Base-by-base conservation (phyloP, 2,113 vertebrate species). In the Thamnaconus septentrionalis region DNA sequence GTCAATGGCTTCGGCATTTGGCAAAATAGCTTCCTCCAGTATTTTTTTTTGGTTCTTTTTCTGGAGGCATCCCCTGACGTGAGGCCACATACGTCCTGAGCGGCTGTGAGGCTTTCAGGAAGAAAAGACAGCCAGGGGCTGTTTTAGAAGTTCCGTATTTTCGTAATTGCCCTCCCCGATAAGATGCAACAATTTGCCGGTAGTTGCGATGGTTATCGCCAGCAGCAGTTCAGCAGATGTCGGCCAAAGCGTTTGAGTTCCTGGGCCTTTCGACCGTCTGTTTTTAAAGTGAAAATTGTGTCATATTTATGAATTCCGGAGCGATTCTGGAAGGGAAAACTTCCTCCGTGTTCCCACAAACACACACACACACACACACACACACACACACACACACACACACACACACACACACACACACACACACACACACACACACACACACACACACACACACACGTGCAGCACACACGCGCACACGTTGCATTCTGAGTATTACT, bases 21-120 rank as follows among this genome's bases (percentile, higher is more conserved):
- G 81, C 75, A 83, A 91, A 92, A 92, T 90, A 87, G 89, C 83
- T 92, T 91, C 90, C 90, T 91, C 91, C 88, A 92, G 81, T 84
- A 1, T 31, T 31, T 31, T 31, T 31, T 31, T 31, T 31, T 31
- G 1, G 18, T 31, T 31, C 18, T 31, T 31, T 31, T 31, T 31
- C 18, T 31, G 18, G 84, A 82, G 69, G 77, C 79, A 78, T 85
- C 76, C 67, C 79, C 69, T 76, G 79, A 82, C 84, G 76, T 80
- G 73, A 84, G 71, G 85, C 82, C 81, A 82, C 71, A 80, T 78
- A 71, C 80, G 83, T 77, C 69, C 18, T 77, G 64, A 77, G 77
- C 59, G 76, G 70, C 70, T 75, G 75, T 80, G 41, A 56, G 41
- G 41, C 56, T 47, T 70, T 69, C 71, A 75, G 74, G 79, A 80